Conservation (phyloP, 1,140 invertebrate genomes). For the Calephelis virginiensis region DNA sequence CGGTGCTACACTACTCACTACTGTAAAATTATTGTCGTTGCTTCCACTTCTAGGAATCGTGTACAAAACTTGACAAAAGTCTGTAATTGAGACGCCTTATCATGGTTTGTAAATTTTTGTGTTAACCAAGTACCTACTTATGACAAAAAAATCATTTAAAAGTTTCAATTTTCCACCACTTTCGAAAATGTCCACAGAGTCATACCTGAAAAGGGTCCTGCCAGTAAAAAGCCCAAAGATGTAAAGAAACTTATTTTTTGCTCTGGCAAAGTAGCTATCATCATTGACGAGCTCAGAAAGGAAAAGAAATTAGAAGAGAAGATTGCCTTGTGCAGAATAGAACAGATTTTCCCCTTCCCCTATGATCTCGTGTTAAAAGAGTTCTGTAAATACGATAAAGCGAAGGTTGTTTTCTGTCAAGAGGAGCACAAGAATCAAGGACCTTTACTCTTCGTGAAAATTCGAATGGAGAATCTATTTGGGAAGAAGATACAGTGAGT, state of each 20-base stretch:
- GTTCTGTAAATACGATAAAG: conserved; percentile 85
- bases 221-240: conserved; percentile 76
- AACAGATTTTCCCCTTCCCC: conserved; percentile 93
- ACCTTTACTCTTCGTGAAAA: conserved; percentile 81
- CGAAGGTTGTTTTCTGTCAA: conserved; percentile 88
- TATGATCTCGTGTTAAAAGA: conserved; percentile 87
- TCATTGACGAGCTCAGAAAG: conserved; percentile 83
- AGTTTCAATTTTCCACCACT: too few species aligned
- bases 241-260: conserved; percentile 89
- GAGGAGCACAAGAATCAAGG: conserved; percentile 95
- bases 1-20: too few species aligned
- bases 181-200: neutral
- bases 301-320: conserved; percentile 82
- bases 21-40: too few species aligned
- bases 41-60: too few species aligned
- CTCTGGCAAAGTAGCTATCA: conserved; percentile 92
- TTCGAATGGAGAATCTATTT: conserved; percentile 59
- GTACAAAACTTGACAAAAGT: too few species aligned
- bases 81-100: too few species aligned
- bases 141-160: neutral
- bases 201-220: conserved; percentile 75
- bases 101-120: too few species aligned
- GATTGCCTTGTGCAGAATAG: conserved; percentile 89
- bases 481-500: conserved; percentile 72
- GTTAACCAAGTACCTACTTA: too few species aligned